phyloP scores from a whole-genome alignment of 1,140 invertebrate genomes.

The Bilobella aurantiaca region DNA sequence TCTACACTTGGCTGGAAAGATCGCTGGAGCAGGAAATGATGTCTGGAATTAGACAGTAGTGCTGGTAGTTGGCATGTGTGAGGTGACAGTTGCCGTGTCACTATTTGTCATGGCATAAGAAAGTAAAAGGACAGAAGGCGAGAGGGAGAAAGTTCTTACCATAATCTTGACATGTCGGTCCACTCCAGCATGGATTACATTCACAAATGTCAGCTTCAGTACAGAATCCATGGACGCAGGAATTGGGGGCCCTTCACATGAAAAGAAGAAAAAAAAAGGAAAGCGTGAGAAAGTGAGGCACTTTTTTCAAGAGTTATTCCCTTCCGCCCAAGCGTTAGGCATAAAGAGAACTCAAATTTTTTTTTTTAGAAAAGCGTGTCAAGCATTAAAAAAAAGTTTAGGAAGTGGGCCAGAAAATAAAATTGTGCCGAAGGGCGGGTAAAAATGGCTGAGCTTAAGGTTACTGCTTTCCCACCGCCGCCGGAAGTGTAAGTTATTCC shows the following conservation, averaged over 20 bases:
- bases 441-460: neutral
- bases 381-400: constrained; percentile 1
- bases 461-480: neutral
- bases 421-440: neutral
- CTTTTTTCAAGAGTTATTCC: neutral
- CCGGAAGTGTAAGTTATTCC: neutral
- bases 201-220: constrained; percentile 19
- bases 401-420: neutral
- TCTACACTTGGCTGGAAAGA: no score
- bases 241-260: neutral
- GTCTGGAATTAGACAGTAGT: neutral
- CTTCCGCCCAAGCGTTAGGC: neutral
- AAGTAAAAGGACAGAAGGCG: neutral
- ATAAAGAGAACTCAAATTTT: neutral
- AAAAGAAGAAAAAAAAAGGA: constrained; percentile 14
- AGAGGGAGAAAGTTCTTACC: constrained; percentile 21
- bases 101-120: neutral
- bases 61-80: constrained; percentile 4
- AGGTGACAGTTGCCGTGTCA: no score
- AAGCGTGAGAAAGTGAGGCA: neutral
- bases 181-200: constrained; percentile 34
- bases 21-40: neutral
- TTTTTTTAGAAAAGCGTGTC: neutral
- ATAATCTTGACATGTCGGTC: constrained; percentile 31
- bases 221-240: constrained; percentile 31